These are phyloP conservation scores for Telmatherina bonti DNA, from an alignment of 2,797 vertebrate genomes.

Conservation along the genomic window DNA sequence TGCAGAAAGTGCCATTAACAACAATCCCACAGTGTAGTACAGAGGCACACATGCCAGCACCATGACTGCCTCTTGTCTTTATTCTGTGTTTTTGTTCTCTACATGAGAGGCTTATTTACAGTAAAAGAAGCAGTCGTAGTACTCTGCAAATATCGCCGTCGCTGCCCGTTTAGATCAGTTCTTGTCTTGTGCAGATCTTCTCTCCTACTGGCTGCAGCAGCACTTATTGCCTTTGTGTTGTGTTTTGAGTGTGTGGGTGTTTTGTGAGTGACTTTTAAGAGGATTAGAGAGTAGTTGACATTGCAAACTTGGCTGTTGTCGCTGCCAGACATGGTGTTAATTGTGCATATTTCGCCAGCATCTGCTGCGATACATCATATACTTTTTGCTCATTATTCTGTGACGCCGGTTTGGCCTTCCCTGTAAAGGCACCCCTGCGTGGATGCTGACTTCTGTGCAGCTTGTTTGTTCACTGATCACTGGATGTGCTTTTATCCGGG, in stretches of 20 bases:
- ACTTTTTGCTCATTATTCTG: conserved; percentile 39
- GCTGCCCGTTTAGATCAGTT: neutral
- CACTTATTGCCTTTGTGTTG: conserved; percentile 7
- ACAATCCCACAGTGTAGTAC: neutral
- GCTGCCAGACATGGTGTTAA: conserved; percentile 39
- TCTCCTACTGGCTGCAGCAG: conserved; percentile 11
- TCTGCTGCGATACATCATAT: conserved; percentile 27
- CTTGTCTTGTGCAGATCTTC: neutral
- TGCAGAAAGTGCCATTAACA: neutral
- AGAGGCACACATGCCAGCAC: neutral
- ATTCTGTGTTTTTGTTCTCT: neutral
- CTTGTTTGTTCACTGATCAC: conserved; percentile 37
- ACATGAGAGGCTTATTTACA: neutral
- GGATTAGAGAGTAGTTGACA: conserved; percentile 49
- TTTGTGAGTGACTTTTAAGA: conserved; percentile 40
- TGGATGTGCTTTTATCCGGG: conserved; percentile 37
- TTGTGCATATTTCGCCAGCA: conserved; percentile 49
- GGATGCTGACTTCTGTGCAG: conserved; percentile 24
- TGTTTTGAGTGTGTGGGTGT: conserved; percentile 29
- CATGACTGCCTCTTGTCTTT: neutral
- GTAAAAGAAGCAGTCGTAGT: neutral
- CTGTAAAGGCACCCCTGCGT: conserved; percentile 9
- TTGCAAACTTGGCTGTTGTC: conserved; percentile 46
- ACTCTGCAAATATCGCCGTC: neutral
- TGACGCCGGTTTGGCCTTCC: conserved; percentile 24